phyloP scores from a whole-genome alignment of 2,888 invertebrate species.

The Heliothis peltigera region DNA sequence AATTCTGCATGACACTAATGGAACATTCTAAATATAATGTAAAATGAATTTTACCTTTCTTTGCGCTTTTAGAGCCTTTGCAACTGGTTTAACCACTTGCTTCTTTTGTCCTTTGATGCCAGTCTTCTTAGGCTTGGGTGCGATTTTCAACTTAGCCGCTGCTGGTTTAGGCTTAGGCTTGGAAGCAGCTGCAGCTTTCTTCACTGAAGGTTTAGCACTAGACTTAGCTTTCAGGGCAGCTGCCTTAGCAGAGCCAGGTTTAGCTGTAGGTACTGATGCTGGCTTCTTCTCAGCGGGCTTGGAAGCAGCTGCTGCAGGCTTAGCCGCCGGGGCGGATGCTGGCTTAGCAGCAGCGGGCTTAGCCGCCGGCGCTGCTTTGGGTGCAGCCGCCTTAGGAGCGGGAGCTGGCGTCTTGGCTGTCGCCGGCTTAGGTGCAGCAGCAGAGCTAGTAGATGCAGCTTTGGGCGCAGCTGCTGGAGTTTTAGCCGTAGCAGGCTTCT shows the following conservation, averaged over 20 bases:
- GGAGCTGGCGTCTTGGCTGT: conserved; percentile 82
- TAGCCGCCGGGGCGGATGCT: conserved; percentile 85
- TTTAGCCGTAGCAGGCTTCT: conserved; percentile 83
- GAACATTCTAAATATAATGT: no score
- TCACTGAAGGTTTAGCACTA: conserved; percentile 87
- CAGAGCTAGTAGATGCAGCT: conserved; percentile 72
- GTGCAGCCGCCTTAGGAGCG: conserved; percentile 85
- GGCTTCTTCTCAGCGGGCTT: conserved; percentile 84
- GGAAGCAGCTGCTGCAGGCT: conserved; percentile 81
- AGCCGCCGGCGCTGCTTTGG: conserved; percentile 78
- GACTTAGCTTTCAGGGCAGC: conserved; percentile 87
- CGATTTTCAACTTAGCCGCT: conserved; percentile 86
- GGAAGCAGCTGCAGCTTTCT: conserved; percentile 87
- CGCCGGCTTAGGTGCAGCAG: conserved; percentile 77
- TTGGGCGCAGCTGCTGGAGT: conserved; percentile 86
- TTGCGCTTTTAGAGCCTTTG: conserved; percentile 95
- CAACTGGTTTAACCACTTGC: conserved; percentile 88
- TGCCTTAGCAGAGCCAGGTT: conserved; percentile 89
- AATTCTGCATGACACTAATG: no score
- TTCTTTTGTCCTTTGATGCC: conserved; percentile 89
- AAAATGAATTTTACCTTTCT: conserved; percentile 91
- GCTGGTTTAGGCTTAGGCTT: conserved; percentile 88
- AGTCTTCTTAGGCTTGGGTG: conserved; percentile 89
- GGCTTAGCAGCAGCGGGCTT: conserved; percentile 84
- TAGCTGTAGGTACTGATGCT: conserved; percentile 81